Evolutionary conservation across 2,113 vertebrate species (phyloP).

Genomic region (Dicentrarchus labrax): DNA sequence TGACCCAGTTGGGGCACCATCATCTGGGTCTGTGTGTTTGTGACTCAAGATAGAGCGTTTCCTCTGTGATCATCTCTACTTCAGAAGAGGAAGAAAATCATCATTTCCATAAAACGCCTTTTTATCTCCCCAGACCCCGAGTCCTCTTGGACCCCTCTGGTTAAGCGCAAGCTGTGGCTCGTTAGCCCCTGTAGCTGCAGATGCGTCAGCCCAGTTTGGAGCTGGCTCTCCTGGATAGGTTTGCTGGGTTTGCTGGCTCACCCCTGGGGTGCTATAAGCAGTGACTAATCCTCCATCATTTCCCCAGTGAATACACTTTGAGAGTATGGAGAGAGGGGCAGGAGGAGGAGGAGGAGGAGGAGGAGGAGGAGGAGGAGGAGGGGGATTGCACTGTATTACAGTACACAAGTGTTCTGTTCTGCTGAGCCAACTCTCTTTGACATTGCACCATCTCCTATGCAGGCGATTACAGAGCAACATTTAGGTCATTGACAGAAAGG

Average conservation of each 20-base stretch:
- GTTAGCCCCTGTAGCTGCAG: slow-evolving; percentile 43
- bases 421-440: slow-evolving; percentile 75
- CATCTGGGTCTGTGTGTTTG: slow-evolving; percentile 12
- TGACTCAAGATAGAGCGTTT: slow-evolving; percentile 43
- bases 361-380: background rate
- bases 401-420: slow-evolving; percentile 55
- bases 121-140: slow-evolving; percentile 61
- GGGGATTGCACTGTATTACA: slow-evolving; percentile 52
- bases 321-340: slow-evolving; percentile 38
- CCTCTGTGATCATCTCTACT: slow-evolving; percentile 50
- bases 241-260: slow-evolving; percentile 58
- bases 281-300: slow-evolving; percentile 71
- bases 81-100: slow-evolving; percentile 36
- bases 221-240: slow-evolving; percentile 48
- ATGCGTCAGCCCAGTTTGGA: slow-evolving; percentile 51
- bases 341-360: background rate
- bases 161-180: slow-evolving; percentile 45
- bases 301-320: slow-evolving; percentile 50
- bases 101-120: slow-evolving; percentile 69
- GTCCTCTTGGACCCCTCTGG: slow-evolving; percentile 58
- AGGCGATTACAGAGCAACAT: slow-evolving; percentile 52
- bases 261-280: slow-evolving; percentile 49
- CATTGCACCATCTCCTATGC: slow-evolving; percentile 67
- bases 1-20: slow-evolving; percentile 33
- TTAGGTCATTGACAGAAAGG: slow-evolving; percentile 55